Evolutionary conservation across 2,113 vertebrate genomes (phyloP), one percentile per base, ranked within the genome.

Genomic region (Electrona antarctica): DNA sequence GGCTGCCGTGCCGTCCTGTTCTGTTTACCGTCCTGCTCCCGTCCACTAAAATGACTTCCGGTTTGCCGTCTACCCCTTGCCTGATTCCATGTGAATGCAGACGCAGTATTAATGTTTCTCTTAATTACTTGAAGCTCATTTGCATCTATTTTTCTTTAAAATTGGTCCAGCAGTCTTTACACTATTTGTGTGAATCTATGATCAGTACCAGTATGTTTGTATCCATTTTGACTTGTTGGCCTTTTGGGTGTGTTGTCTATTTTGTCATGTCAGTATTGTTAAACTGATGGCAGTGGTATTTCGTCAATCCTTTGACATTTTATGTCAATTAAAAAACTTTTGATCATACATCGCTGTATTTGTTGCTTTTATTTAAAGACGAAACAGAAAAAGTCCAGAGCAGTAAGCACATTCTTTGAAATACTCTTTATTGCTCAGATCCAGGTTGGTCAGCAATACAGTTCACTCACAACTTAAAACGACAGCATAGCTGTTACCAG

Each of bases 371-470:
- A 50, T 71, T 54, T 60, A 14, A 51, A 9, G 11, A 15, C 41
- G 11, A 41, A 47, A 69, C 13, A 21, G 13, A 65, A 41, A 21
- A 48, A 6, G 12, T 15, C 29, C 6, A 54, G 52, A 12, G 52
- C n/a, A 57, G 55, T 21, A 74, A 60, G n/a, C 33, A n/a, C 50
- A 2, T 65, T 74, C 3, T 92, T 86, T 88, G 85, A 90, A 91
- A 92, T 88, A 85, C 78, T 92, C 83, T 92, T 93, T 94, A 94
- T 94, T 94, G 91, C 93, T 94, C 91, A 90, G 90, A 91, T 93
- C 91, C 90, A 91, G 90, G 89, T 93, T 91, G 90, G 89, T 93
- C 90, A 90, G 88, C 91, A 92, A 91, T 93, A 92, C 89, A 91
- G 86, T 91, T 91, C 89, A 92, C 83, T 92, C 90, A 90, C 87